These are phyloP conservation scores for Holothuria scabra DNA, from an alignment of 53 echinoderm and acorn worm species.

Conservation along the genomic window DNA sequence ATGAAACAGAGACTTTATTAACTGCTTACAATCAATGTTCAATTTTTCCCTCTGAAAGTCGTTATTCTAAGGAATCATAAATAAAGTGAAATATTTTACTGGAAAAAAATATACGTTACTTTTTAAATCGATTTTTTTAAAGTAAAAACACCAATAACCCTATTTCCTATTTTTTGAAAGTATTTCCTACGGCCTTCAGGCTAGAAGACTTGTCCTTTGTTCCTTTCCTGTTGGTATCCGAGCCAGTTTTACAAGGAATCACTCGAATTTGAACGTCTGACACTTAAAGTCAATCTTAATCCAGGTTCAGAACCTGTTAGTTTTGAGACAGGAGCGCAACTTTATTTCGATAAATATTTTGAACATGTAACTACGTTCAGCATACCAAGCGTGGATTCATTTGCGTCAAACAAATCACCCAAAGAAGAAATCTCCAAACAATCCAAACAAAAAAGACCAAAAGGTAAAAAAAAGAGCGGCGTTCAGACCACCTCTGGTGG, in stretches of 20 bases:
- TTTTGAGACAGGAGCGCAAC: constrained; percentile 5
- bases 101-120: no score
- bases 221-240: constrained; percentile 8
- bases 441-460: neutral
- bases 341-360: constrained; percentile 25
- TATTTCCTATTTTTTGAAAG: no score
- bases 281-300: constrained; percentile 7
- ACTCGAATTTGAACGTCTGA: neutral
- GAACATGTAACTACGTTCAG: constrained; percentile 10
- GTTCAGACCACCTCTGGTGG: no score
- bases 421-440: neutral
- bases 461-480: neutral
- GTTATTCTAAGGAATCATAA: no score
- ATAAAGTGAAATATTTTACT: no score
- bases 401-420: no score
- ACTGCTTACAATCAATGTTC: no score
- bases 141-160: no score
- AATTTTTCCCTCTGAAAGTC: no score
- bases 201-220: neutral
- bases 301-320: constrained; percentile 4
- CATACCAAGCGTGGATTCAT: constrained; percentile 27
- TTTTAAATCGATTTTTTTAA: no score
- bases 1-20: no score
- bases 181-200: no score
- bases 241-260: neutral